A percentile compares a stretch with the other conserved stretches of the same genome.
These are phyloP conservation scores for Tenodera sinensis DNA, from an alignment of 2,888 invertebrate species.

Conservation along the genomic window DNA sequence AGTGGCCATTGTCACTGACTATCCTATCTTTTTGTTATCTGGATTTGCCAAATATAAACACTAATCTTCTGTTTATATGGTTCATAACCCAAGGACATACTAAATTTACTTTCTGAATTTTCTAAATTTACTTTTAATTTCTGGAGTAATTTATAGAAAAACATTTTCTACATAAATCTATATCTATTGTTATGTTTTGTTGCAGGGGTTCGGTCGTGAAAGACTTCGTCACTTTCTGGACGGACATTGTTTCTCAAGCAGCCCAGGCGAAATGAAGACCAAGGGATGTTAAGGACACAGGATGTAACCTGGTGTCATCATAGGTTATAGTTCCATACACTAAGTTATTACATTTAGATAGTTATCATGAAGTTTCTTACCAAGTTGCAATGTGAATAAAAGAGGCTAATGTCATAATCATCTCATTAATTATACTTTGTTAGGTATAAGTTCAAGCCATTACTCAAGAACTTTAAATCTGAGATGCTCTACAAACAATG, in stretches of 20 bases:
- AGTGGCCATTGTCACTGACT: too few relatives aligned
- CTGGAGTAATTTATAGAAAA: too few relatives aligned
- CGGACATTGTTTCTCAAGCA: slow-evolving; percentile 54
- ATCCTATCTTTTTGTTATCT: too few relatives aligned
- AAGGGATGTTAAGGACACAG: neutral
- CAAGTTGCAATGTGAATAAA: neutral
- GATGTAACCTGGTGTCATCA: neutral
- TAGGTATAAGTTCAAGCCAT: too few relatives aligned
- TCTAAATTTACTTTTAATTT: too few relatives aligned
- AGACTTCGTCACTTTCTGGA: slow-evolving; percentile 73
- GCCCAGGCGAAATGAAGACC: neutral
- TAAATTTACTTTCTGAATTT: too few relatives aligned
- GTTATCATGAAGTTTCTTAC: neutral
- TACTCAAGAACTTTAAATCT: too few relatives aligned
- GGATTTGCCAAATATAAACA: too few relatives aligned
- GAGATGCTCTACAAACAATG: too few relatives aligned
- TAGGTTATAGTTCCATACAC: neutral
- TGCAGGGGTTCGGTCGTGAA: slow-evolving; percentile 72
- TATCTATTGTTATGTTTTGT: slow-evolving; percentile 35
- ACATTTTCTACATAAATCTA: too few relatives aligned
- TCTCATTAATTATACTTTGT: neutral
- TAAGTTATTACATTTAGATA: neutral
- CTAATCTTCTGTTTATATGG: too few relatives aligned
- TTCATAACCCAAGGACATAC: too few relatives aligned
- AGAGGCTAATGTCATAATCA: neutral